Conservation (phyloP, 2,888 invertebrate species). For the Arrhopalites spinosus region DNA sequence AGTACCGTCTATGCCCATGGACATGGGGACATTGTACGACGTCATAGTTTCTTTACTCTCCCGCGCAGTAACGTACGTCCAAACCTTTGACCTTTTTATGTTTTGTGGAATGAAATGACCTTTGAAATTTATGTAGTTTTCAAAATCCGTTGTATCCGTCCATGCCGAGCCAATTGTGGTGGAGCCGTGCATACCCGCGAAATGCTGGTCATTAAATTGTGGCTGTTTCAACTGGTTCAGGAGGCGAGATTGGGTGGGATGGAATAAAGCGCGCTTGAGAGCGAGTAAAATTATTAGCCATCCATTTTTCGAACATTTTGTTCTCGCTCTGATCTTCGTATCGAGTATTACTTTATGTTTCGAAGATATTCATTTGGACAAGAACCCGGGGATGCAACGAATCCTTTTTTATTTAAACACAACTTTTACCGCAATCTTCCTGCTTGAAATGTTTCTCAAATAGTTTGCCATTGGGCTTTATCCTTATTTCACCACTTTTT, state of each 20-base stretch:
- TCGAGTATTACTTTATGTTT: conserved; percentile 94
- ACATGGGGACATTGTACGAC: no score
- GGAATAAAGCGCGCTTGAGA: conserved; percentile 72
- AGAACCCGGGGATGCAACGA: conserved; percentile 75
- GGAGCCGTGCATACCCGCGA: conserved; percentile 23
- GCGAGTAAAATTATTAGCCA: conserved; percentile 79
- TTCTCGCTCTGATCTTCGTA: conserved; percentile 87
- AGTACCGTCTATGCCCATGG: background rate
- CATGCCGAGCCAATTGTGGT: background rate
- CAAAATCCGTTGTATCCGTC: no score
- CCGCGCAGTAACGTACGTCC: no score
- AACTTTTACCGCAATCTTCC: conserved; percentile 86
- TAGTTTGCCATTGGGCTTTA: conserved; percentile 92
- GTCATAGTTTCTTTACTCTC: no score
- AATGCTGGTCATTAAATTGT: conserved; percentile 21
- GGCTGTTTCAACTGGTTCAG: background rate
- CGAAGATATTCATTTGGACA: conserved; percentile 77
- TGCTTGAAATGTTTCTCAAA: conserved; percentile 91
- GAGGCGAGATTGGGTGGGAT: conserved; percentile 57
- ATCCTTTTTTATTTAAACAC: conserved; percentile 88
- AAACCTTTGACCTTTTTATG: no score
- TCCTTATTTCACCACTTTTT: conserved; percentile 92
- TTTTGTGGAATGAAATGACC: no score
- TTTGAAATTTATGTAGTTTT: background rate
- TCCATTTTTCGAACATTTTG: conserved; percentile 91